Conservation (phyloP, 92 coral and sea anemone genomes). For the Paragorgia papillata region DNA sequence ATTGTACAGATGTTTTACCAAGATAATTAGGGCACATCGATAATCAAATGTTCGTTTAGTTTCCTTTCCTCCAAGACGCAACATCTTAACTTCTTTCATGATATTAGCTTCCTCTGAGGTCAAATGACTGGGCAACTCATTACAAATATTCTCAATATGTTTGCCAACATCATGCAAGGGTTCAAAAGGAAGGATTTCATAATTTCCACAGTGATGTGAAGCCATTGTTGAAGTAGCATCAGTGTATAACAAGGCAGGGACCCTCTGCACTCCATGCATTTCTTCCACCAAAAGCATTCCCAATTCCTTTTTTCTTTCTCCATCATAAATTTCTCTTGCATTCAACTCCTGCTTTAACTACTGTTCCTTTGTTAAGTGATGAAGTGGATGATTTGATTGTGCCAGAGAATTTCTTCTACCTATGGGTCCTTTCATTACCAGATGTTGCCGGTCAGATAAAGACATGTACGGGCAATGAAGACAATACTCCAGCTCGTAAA, state of each 20-base stretch:
- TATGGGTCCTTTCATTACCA: neutral
- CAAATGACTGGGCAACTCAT: slow-evolving; percentile 55
- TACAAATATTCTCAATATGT: slow-evolving; percentile 46
- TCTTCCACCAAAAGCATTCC: too few relatives aligned
- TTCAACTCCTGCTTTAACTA: too few relatives aligned
- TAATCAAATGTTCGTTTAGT: too few relatives aligned
- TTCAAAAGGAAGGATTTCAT: slow-evolving; percentile 67
- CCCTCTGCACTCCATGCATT: too few relatives aligned
- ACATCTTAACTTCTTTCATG: slow-evolving; percentile 7
- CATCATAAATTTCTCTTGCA: neutral
- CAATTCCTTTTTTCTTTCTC: neutral
- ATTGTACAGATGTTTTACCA: slow-evolving; percentile 49
- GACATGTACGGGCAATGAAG: too few relatives aligned
- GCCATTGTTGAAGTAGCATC: neutral
- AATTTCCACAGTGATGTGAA: slow-evolving; percentile 27
- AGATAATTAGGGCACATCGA: too few relatives aligned
- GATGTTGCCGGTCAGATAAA: neutral
- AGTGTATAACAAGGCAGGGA: neutral
- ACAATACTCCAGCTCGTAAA: too few relatives aligned
- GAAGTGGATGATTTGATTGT: too few relatives aligned
- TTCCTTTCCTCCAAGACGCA: slow-evolving; percentile 13
- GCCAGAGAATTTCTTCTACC: slow-evolving; percentile 10
- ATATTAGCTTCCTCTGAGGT: slow-evolving; percentile 33
- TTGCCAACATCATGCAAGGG: too few relatives aligned
- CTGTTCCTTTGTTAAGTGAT: too few relatives aligned